Evolutionary conservation across 2,888 invertebrate species (phyloP), one percentile per base, ranked within the genome.

Genomic region (Archips xylosteana): DNA sequence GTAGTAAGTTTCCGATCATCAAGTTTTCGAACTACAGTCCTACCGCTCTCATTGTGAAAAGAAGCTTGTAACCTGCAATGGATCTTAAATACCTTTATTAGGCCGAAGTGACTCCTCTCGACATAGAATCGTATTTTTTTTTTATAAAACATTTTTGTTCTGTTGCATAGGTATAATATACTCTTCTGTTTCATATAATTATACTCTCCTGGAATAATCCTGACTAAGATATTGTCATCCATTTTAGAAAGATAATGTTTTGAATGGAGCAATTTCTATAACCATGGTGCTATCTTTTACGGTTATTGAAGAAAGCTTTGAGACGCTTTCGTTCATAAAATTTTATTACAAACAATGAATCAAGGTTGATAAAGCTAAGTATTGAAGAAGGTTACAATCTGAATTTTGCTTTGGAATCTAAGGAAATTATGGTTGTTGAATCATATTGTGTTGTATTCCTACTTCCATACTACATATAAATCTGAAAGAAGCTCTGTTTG

Each of bases 281-380:
- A 54, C 64, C 64, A 74, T 76, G 67, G 77, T 77, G 77, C 81
- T 86, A 87, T 87, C 84, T 83, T 79, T 81, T 83, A 85, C 79
- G 82, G 83, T 83, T 85, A 84, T 82, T 80, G 81, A 82, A 82
- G 83, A 85, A 87, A 85, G 85, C 77, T 73, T 73, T 71, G 75
- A 75, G 76, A 64, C 49, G 34, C 67, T 65, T 75, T 68, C 62
- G 66, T 63, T 63, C 83, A 81, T 87, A 85, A 86, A 87, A 85
- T 85, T 86, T 86, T 87, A 88, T 85, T 85, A 83, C 78, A 75
- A 70, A 79, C 76, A 76, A 76, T 82, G 79, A 79, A 82, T 84
- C 81, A 81, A 79, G 68, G 76, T 32, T 78, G 84, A 85, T 85
- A 83, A 82, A 77, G 47, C 45, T 45, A 64, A 60, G 45, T 70